Evolutionary conservation across 2,113 vertebrate genomes (phyloP).

Genomic region (Tenrec ecaudatus): DNA sequence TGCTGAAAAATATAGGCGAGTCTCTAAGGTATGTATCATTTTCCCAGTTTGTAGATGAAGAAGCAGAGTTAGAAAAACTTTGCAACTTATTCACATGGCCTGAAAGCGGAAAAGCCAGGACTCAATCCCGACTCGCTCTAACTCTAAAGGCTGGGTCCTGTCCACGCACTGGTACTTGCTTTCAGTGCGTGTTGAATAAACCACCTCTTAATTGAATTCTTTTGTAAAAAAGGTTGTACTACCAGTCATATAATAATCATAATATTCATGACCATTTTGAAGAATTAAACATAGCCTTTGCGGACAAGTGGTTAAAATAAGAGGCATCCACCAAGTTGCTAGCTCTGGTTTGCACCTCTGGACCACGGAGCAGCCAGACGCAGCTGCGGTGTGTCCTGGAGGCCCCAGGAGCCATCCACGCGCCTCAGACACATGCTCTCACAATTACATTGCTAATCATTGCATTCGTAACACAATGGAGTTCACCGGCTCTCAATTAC

Average conservation of each 20-base stretch:
- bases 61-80: not conserved
- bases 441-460: not conserved
- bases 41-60: not conserved
- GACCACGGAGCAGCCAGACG: not conserved
- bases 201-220: not conserved
- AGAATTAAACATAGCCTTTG: not conserved
- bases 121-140: not conserved
- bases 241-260: not conserved
- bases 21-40: not conserved
- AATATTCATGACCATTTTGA: not conserved
- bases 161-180: not conserved
- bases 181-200: slow-evolving; percentile 6
- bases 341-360: not conserved
- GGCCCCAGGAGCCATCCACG: not conserved
- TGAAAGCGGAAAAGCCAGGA: not conserved
- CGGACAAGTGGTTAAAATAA: not conserved
- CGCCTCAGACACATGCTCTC: not conserved
- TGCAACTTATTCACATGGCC: not conserved
- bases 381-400: not conserved
- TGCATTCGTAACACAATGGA: not conserved
- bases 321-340: not conserved
- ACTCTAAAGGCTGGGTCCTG: not conserved
- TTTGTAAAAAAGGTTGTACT: not conserved
- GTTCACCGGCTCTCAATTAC: slow-evolving; percentile 43
- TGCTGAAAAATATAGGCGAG: not conserved